Conservation (phyloP, 2,113 vertebrate genomes). For the Phoxinus phoxinus region DNA sequence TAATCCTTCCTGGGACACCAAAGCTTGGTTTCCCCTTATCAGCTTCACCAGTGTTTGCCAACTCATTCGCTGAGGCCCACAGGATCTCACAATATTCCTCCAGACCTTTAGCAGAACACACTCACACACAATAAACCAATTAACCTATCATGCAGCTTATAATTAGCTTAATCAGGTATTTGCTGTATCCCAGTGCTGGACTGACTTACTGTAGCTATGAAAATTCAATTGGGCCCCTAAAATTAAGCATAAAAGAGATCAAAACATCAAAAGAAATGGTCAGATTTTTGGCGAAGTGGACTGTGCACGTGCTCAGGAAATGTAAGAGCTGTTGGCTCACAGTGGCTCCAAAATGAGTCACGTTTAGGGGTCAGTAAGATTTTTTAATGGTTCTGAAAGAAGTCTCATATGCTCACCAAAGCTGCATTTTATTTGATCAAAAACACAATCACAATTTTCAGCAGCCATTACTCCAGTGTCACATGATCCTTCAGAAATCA, state of each 20-base stretch:
- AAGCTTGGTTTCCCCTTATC: not conserved
- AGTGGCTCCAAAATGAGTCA: not conserved
- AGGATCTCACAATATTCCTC: constrained; percentile 16
- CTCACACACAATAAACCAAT: constrained; percentile 10
- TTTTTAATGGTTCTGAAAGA: no score
- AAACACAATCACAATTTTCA: not conserved
- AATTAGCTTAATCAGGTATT: constrained; percentile 15
- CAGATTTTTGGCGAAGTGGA: not conserved
- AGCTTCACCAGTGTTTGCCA: constrained; percentile 19
- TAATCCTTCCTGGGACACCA: not conserved
- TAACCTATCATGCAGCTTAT: constrained; percentile 3
- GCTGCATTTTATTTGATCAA: no score
- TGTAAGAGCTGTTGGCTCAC: not conserved
- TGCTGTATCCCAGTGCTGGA: not conserved
- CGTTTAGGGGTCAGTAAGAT: no score
- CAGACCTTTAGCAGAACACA: not conserved
- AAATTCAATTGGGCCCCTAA: not conserved
- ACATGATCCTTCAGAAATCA: not conserved
- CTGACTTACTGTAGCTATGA: not conserved
- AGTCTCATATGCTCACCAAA: no score
- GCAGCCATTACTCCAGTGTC: not conserved
- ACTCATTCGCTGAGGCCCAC: not conserved
- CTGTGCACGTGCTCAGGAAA: not conserved
- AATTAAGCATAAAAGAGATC: not conserved
- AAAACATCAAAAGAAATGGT: not conserved